Conservation (phyloP, 2,888 invertebrate genomes). For the Deladenus siricidicola region DNA sequence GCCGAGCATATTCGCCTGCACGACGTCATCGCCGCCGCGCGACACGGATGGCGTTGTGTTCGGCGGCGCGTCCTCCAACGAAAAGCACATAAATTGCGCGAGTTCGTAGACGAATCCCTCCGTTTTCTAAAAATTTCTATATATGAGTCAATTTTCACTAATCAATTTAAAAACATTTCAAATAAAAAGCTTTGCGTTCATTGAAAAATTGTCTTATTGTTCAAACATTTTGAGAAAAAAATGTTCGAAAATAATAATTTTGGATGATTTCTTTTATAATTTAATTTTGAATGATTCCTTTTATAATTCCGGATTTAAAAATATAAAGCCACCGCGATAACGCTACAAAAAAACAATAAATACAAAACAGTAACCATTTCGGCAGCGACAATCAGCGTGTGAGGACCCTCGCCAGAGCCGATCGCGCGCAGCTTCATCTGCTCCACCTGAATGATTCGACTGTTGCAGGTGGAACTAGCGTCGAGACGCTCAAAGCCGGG, state of each 20-base stretch:
- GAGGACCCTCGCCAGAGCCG: constrained; percentile 41
- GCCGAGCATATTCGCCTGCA: too few species aligned
- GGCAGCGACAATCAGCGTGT: constrained; percentile 42
- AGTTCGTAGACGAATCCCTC: constrained; percentile 45
- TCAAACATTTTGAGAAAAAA: too few species aligned
- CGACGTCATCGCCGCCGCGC: too few species aligned
- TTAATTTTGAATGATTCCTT: too few species aligned
- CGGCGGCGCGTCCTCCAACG: constrained; percentile 14
- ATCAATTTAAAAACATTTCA: too few species aligned
- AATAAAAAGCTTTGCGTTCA: too few species aligned
- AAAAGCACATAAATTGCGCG: constrained; percentile 21
- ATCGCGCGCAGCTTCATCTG: constrained; percentile 22
- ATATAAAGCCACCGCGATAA: too few species aligned
- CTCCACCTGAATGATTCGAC: constrained; percentile 14
- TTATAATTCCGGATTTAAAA: too few species aligned
- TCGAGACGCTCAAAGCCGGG: constrained; percentile 26
- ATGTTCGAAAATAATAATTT: too few species aligned
- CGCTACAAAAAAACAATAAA: too few species aligned
- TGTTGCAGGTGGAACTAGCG: constrained; percentile 15
- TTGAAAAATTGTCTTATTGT: too few species aligned
- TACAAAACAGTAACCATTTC: constrained; percentile 37
- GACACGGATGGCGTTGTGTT: constrained; percentile 2
- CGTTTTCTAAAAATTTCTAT: constrained; percentile 35
- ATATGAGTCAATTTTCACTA: background rate
- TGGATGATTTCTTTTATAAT: too few species aligned